Evolutionary conservation across 2,797 vertebrate genomes (phyloP).

Genomic region (Cygnus olor): DNA sequence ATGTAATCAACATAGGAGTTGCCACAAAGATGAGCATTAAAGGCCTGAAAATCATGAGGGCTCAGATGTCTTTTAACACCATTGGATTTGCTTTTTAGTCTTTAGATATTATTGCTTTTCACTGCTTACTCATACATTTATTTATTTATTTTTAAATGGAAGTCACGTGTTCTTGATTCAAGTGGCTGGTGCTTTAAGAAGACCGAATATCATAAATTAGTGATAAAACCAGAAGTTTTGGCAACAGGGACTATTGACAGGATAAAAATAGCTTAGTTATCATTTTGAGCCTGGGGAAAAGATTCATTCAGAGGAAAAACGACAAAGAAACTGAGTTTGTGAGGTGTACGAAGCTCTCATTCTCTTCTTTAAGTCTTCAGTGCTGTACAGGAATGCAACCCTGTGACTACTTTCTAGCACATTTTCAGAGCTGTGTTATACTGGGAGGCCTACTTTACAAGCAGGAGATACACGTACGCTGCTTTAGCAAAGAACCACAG

Average conservation of each 20-base stretch:
- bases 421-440: background rate
- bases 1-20: background rate
- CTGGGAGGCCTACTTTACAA: background rate
- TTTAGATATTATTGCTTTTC: background rate
- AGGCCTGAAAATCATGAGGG: background rate
- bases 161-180: background rate
- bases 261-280: background rate
- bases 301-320: background rate
- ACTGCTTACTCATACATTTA: background rate
- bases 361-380: background rate
- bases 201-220: background rate
- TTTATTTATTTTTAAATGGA: background rate
- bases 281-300: background rate
- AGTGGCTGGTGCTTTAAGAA: background rate
- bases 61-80: background rate
- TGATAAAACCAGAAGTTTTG: background rate
- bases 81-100: background rate
- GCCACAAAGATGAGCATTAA: background rate
- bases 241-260: background rate
- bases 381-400: background rate
- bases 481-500: background rate
- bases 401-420: background rate
- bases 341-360: background rate
- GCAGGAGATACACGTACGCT: accelerated
- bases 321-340: background rate